Percentiles rank a stretch among this genome's conserved stretches.
Conservation (phyloP, 2,113 vertebrate species). For the Enhydra lutris region DNA sequence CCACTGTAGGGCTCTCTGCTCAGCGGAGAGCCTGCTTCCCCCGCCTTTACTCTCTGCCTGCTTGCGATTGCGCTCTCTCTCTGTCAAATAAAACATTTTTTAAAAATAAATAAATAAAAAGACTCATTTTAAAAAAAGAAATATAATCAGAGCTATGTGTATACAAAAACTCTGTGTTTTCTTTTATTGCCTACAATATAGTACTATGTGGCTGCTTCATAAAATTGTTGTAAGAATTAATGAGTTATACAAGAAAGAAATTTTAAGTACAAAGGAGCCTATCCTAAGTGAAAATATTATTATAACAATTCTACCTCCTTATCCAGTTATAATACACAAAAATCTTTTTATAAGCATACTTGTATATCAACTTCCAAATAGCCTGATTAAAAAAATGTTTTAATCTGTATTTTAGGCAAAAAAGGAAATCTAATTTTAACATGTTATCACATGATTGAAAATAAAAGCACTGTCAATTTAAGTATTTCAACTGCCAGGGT, state of each 20-base stretch:
- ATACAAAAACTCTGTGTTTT: not conserved
- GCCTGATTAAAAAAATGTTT: conserved; percentile 22
- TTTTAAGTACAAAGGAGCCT: not conserved
- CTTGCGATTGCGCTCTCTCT: no score
- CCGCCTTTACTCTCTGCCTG: no score
- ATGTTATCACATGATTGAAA: conserved; percentile 43
- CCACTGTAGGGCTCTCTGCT: no score
- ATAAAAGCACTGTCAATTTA: conserved; percentile 50
- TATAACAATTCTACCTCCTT: conserved; percentile 3
- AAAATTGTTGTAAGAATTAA: conserved; percentile 1
- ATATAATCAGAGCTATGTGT: not conserved
- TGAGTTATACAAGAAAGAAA: not conserved
- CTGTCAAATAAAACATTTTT: no score
- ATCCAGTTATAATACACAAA: not conserved
- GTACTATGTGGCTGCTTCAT: not conserved
- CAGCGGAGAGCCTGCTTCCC: no score
- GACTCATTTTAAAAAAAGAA: not conserved
- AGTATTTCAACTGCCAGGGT: conserved; percentile 38
- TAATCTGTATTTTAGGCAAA: conserved; percentile 17
- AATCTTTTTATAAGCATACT: not conserved
- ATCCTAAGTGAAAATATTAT: conserved; percentile 18
- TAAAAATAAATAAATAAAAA: no score
- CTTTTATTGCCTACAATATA: not conserved
- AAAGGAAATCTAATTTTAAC: conserved; percentile 38
- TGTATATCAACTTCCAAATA: not conserved